Base-by-base conservation (phyloP, 2,113 vertebrate genomes). In the Gopherus flavomarginatus region DNA sequence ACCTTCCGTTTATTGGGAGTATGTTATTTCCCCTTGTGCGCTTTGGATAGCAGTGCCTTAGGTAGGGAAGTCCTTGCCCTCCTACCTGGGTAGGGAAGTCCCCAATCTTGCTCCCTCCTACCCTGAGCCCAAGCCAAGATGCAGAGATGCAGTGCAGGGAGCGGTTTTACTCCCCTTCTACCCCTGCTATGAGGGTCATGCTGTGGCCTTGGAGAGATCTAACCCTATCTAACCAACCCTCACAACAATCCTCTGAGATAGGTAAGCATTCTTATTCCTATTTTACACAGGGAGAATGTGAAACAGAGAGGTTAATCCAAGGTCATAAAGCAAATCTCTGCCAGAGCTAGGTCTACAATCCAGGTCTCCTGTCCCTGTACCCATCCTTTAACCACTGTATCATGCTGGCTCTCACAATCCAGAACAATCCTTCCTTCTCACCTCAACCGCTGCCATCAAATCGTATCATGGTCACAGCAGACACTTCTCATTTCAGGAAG, bases 341-440 rank as follows among this genome's bases (percentile, higher is more conserved):
- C 21, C 2, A 1, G 47, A 21, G 12, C 3, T 12, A 59, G 19
- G 6, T 5, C 14, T 6, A 5, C 24, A 4, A 6, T 79, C 1
- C 0, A 5, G 26, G 87, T 5, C 35, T 8, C 0, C 12, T 0
- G 75, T 77, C 38, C 42, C 42, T 4, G 0, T 1, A 12, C 75
- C 89, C 82, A 44, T 87, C 29, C 44, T 50, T 14, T 86, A 44
- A 17, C 1, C 6, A 2, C 2, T 38, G 3, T 0, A 1, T 13
- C 8, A 5, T 1, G 0, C 14, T 78, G 35, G 26, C 0, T 0
- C 9, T 21, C 6, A 1, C 0, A 1, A 1, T 29, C 17, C 69
- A 42, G 29, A 13, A 19, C 5, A 50, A 81, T 31, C n/a, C 0
- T 0, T 11, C 8, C 78, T 13, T 44, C 12, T 78, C 42, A 7